Percentiles rank a stretch among this genome's conserved stretches.
Conservation (phyloP, 2,797 vertebrate species). For the Falco novaeseelandiae region DNA sequence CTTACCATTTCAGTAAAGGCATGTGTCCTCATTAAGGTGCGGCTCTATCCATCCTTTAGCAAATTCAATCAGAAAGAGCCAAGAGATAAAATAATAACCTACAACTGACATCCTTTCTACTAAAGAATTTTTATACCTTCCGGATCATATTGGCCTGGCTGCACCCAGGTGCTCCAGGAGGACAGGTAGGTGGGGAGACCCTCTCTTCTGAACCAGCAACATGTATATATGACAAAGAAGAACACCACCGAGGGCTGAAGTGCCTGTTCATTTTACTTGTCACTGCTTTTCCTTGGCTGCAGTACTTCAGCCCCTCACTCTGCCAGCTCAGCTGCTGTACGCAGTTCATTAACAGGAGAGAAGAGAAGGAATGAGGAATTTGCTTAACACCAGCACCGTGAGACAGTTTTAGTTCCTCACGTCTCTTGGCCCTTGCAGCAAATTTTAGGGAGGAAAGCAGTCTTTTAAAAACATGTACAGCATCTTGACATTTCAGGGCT, state of each 20-base stretch:
- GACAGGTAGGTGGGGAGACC: not conserved
- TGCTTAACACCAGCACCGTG: not conserved
- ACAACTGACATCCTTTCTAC: not conserved
- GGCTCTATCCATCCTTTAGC: not conserved
- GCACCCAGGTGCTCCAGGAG: not conserved
- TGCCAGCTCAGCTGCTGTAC: not conserved
- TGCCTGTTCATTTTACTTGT: not conserved
- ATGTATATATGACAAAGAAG: not conserved
- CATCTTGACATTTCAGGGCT: not conserved
- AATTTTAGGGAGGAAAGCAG: not conserved
- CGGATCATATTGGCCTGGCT: fast-evolving
- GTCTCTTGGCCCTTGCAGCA: not conserved
- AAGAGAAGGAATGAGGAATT: not conserved
- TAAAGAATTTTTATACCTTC: not conserved
- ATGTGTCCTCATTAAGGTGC: not conserved
- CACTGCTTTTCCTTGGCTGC: not conserved
- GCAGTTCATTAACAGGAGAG: not conserved
- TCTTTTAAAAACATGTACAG: not conserved
- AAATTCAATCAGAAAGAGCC: not conserved
- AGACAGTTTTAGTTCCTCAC: not conserved
- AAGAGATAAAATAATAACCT: not conserved
- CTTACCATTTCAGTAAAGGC: not conserved
- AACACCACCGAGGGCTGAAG: fast-evolving
- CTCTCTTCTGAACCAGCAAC: not conserved
- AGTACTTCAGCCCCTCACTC: not conserved